Evolutionary conservation across 2,888 invertebrate species (phyloP), one percentile per base, ranked within the genome.

Genomic region (Galerucella nymphaeae): DNA sequence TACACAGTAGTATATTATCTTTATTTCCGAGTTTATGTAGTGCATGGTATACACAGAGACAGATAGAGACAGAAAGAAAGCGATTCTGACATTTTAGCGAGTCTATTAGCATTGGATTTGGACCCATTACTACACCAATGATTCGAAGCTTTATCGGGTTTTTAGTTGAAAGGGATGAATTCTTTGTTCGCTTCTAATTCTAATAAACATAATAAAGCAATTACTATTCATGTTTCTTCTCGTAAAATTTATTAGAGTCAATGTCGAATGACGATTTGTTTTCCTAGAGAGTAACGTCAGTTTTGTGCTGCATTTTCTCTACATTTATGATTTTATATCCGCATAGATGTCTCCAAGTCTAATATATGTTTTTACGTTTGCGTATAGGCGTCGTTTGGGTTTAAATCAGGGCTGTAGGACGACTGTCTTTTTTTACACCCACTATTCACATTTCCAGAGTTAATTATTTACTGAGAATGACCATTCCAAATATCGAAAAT

Each of bases 41-140:
- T 77, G 80, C 77, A 76, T 71, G 77, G 77, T 66, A 76, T 30
- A 30, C 64, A 41, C 30, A 42, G 61, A 41, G n/a, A 50, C n/a
- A 48, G 53, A 41, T 13, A 42, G 61, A 41, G n/a, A 50, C n/a
- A 48, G 53, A 53, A 10, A 65, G 65, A 65, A 62, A 69, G 62
- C 80, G 76, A 79, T 78, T 78, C 76, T 75, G 79, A 75, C 78
- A 74, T 66, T 77, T 81, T 81, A 81, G 79, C 77, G 80, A 80
- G 79, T 81, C 80, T 80, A 82, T 82, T 82, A 81, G 77, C 80
- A 80, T 80, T 78, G 67, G 80, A 82, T 75, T 78, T 74, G 61
- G 77, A 57, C 71, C 74, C 71, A 72, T 78, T 78, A 76, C 78
- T 74, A 66, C 73, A 74, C 76, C 72, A 71, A 77, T 72, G 71